Base-by-base conservation (phyloP, 2,888 invertebrate species). In the Ichneumoninae sp. region DNA sequence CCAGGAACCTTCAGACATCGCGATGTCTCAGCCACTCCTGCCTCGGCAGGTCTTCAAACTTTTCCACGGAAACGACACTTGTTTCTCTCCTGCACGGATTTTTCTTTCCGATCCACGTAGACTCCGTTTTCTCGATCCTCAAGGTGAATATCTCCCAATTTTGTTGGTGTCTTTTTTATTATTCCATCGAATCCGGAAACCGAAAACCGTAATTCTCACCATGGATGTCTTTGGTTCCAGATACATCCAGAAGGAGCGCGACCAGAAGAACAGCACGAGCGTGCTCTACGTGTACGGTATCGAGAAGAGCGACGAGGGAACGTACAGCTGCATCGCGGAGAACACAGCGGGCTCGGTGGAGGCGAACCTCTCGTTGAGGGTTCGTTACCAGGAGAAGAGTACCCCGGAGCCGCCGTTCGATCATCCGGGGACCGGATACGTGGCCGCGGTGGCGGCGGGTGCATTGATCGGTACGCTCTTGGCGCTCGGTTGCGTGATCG, bases 321-420 rank as follows among this genome's bases (percentile, higher is more conserved):
- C 97, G 8, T 98, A 97, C 92, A 95, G 97, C 3, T 98, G 98
- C 93, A 95, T 97, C 16, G 98, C 98, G 0, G 97, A 97, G 91
- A 98, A 98, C 92, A 95, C 96, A 19, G 98, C 98, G 0, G 98
- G 98, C 16, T 95, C 95, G 81, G 95, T 96, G 0, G 96, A 96
- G 87, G 96, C 97, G 82, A 98, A 98, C 93, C 97, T 97, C 89
- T 97, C 98, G 1, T 95, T 98, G 87, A 95, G 96, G 86, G 96
- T 97, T 69, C 95, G 97, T 86, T 95, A 96, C 19, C 92, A 89
- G 10, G 93, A 93, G 70, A 90, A 88, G 30, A 86, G 89, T 30
- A 93, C 92, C 0, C 86, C 89, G 2, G 92, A 92, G 62, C 92
- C 93, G 8, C 91, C 92, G 0, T 88, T 84, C 79, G 92, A 93